These are phyloP conservation scores for Ephialtes manifestator DNA, from an alignment of 2,888 invertebrate genomes.

Conservation along the genomic window DNA sequence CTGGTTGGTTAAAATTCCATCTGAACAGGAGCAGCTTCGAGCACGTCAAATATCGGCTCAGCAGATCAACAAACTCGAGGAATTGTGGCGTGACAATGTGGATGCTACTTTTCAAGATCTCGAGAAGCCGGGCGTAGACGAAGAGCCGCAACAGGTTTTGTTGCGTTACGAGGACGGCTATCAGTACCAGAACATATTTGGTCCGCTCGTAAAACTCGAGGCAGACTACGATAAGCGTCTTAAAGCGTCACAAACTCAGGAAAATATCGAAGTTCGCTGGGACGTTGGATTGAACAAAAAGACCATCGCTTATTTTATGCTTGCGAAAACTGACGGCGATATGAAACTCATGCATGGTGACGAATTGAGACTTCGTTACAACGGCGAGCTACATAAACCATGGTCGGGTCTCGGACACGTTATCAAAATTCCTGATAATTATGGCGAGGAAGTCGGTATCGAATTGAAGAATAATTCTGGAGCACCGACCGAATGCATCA, in stretches of 20 bases:
- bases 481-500: constrained; percentile 97
- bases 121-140: constrained; percentile 99
- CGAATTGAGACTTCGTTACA: constrained; percentile 96
- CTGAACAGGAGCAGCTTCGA: constrained; percentile 97
- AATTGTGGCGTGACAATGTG: constrained; percentile 99
- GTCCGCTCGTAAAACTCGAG: constrained; percentile 98
- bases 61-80: constrained; percentile 99
- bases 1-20: constrained; percentile 99
- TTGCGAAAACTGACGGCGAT: constrained; percentile 99
- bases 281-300: constrained; percentile 99
- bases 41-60: constrained; percentile 98
- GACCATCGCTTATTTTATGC: constrained; percentile 98
- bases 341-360: constrained; percentile 99
- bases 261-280: constrained; percentile 99
- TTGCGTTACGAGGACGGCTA: constrained; percentile 98
- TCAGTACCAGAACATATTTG: constrained; percentile 99
- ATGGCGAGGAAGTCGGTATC: constrained; percentile 98
- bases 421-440: constrained; percentile 98
- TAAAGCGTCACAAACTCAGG: constrained; percentile 99
- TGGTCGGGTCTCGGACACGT: constrained; percentile 99
- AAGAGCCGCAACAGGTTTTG: constrained; percentile 95
- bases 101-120: constrained; percentile 99
- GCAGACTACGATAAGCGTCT: constrained; percentile 99
- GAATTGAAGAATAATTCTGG: constrained; percentile 97
- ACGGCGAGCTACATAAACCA: constrained; percentile 96